Evolutionary conservation across 1,140 invertebrate genomes (phyloP).

Genomic region (Uloborus diversus): DNA sequence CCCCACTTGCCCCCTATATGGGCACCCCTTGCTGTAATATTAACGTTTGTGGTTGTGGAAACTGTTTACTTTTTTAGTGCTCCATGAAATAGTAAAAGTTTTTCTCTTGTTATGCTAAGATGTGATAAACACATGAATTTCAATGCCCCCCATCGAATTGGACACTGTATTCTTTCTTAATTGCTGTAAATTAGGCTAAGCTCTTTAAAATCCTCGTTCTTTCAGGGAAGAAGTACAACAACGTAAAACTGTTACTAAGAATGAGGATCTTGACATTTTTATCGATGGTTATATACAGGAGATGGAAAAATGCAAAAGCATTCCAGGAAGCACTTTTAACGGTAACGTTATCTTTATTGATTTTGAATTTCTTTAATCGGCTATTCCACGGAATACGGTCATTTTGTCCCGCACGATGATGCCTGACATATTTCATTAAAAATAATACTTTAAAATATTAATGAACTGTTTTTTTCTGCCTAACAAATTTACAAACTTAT

Average conservation of each 20-base stretch:
- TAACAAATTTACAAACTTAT: too few species aligned
- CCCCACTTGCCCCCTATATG: too few species aligned
- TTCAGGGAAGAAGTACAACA: constrained; percentile 16
- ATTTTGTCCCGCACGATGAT: too few species aligned
- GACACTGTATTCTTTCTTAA: not conserved
- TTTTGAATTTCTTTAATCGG: not conserved
- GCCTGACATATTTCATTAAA: too few species aligned
- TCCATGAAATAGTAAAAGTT: not conserved
- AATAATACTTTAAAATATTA: too few species aligned
- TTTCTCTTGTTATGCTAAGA: not conserved
- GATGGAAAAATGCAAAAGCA: constrained; percentile 12
- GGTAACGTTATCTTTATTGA: not conserved
- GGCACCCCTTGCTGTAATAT: too few species aligned
- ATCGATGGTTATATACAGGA: constrained; percentile 54
- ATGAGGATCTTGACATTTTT: constrained; percentile 7
- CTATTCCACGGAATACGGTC: too few species aligned
- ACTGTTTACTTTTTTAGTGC: not conserved
- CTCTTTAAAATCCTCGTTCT: not conserved
- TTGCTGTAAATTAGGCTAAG: not conserved
- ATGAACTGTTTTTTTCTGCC: too few species aligned
- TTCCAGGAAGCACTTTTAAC: constrained; percentile 35
- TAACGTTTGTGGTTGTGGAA: too few species aligned
- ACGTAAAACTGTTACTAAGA: not conserved
- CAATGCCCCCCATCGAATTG: not conserved
- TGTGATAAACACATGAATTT: not conserved